Conservation (phyloP, 2,888 invertebrate species). For the Ectemnius cavifrons region DNA sequence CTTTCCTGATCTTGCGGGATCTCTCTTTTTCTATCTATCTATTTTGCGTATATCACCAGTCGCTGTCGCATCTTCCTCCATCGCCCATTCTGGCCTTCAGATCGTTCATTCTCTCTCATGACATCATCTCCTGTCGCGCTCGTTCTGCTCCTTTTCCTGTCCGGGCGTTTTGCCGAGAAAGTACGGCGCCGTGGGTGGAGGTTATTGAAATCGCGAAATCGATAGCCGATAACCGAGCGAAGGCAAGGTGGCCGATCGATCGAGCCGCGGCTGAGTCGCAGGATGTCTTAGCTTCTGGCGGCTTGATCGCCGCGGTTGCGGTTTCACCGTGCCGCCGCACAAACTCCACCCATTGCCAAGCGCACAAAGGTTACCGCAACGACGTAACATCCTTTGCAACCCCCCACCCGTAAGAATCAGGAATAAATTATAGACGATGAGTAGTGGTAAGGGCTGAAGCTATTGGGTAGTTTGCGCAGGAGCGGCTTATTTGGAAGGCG, state of each 20-base stretch:
- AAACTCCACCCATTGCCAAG: no score
- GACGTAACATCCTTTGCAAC: no score
- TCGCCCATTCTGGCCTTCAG: constrained; percentile 21
- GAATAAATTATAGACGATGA: not conserved
- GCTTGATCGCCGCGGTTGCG: no score
- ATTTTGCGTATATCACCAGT: not conserved
- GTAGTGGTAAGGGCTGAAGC: not conserved
- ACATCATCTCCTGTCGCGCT: constrained; percentile 29
- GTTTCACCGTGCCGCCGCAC: no score
- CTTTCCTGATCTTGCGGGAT: constrained; percentile 2
- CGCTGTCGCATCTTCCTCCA: not conserved
- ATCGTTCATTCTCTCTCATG: constrained; percentile 60
- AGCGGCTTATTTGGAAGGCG: not conserved
- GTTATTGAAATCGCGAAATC: constrained; percentile 59
- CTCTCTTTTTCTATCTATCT: constrained; percentile 21
- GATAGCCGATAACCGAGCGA: constrained; percentile 45
- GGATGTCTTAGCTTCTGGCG: not conserved
- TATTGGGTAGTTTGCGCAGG: no score
- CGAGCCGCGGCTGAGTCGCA: constrained; percentile 5
- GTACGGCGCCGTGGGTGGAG: constrained; percentile 22
- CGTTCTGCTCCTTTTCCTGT: not conserved
- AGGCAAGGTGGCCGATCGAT: constrained; percentile 29
- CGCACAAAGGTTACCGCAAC: no score
- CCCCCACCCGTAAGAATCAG: not conserved
- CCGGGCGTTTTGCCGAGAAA: not conserved